These are phyloP conservation scores for Peromyscus aztecus DNA, from an alignment of 2,797 vertebrate species.

Conservation along the genomic window DNA sequence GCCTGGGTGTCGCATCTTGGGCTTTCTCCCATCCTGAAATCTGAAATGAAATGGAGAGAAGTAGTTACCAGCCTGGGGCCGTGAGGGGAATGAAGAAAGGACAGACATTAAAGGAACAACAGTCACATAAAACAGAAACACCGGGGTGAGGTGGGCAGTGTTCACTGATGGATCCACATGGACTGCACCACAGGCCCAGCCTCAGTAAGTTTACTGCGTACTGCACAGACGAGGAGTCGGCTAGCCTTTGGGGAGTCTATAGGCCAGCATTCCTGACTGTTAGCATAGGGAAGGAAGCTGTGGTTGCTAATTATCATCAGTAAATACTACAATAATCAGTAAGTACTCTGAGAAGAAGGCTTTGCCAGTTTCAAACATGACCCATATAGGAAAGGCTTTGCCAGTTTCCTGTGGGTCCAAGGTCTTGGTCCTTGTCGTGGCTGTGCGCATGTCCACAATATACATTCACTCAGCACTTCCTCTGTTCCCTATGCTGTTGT, in stretches of 20 bases:
- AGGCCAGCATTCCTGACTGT: neutral
- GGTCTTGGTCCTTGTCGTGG: neutral
- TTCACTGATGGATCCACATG: neutral
- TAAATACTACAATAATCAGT: neutral
- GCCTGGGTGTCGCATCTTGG: neutral
- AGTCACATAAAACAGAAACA: neutral
- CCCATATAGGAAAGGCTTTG: neutral
- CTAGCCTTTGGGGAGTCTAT: neutral
- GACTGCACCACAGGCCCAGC: neutral
- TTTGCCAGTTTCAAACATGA: neutral
- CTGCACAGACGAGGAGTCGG: no score
- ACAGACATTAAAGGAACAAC: neutral
- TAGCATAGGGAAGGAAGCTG: neutral
- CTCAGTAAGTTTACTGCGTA: neutral
- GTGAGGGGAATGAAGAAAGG: neutral
- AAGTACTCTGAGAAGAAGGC: neutral
- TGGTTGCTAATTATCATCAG: neutral
- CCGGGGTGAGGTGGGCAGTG: neutral
- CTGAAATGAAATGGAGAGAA: neutral
- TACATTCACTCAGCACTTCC: neutral
- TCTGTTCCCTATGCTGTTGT: neutral
- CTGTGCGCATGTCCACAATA: neutral
- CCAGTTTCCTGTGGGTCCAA: neutral
- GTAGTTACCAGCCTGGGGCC: neutral
- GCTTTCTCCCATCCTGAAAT: neutral